Evolutionary conservation across 1,140 invertebrate genomes (phyloP), one percentile per base, ranked within the genome.

Genomic region (Drosophila bipectinata): DNA sequence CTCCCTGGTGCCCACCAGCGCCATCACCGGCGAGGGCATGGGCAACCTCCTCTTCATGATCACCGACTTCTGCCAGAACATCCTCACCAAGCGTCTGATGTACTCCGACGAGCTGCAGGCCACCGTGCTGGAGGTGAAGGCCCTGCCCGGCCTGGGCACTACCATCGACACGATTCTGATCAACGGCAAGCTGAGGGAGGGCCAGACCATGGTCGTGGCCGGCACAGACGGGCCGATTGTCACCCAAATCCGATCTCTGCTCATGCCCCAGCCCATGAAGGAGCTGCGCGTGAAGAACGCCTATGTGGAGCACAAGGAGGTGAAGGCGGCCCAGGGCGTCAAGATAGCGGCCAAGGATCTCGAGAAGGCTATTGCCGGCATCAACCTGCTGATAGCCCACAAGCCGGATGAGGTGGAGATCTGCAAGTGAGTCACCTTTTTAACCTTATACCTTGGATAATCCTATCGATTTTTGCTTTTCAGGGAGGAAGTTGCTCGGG

Each of bases 151-250:
- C 48, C 93, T 99, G 61, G 99, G 99, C 24, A 99, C 98, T 58
- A 99, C 99, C 4, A 98, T 99, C 88, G 99, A 99, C 94, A 97
- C 98, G 32, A 99, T 99, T 92, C 94, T 99, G 54, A 97, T 99
- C 37, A 99, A 99, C 93, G 99, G 99, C 12, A 96, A 94, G 14
- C 92, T 99, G 26, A 94, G 94, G 45, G 98, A 99, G 92, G 98
- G 98, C 21, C 98, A 99, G 78, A 98, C 97, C 0, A 96, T 99
- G 92, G 95, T 99, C 26, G 92, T 99, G 34, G 98, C 99, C 8
- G 99, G 99, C 32, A 99, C 98, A 4, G 99, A 99, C 90, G 99
- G 99, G 14, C 98, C 99, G 2, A 98, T 99, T 54, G 97, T 98
- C 3, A 99, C 99, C 1, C 97, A 99, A 93, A 98, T 99, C 72